Conservation (phyloP, 2,113 vertebrate genomes). For the Anguilla japonica region DNA sequence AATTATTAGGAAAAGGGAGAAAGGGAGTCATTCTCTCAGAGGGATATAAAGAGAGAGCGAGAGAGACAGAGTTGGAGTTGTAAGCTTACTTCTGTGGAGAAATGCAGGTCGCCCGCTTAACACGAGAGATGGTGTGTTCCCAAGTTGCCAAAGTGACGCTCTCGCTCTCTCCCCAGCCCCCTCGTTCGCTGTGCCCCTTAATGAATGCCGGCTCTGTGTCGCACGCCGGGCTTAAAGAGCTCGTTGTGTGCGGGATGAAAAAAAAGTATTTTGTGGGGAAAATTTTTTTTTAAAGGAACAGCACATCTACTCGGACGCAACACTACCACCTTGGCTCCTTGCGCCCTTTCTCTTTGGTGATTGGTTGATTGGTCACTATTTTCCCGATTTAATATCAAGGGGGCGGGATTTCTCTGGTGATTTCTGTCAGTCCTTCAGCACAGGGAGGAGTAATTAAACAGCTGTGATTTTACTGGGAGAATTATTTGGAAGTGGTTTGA, state of each 20-base stretch:
- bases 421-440: not conserved
- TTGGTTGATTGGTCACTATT: slow-evolving; percentile 48
- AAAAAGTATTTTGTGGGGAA: slow-evolving; percentile 43
- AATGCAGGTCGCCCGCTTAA: slow-evolving; percentile 16
- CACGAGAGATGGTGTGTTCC: slow-evolving; percentile 16
- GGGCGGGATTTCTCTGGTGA: slow-evolving; percentile 34
- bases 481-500: not conserved
- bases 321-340: not conserved
- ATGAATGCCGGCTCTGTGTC: slow-evolving; percentile 80
- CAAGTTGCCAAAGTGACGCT: slow-evolving; percentile 23
- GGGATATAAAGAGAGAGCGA: slow-evolving; percentile 9
- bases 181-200: slow-evolving; percentile 49
- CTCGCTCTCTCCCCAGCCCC: slow-evolving; percentile 16
- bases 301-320: slow-evolving; percentile 46
- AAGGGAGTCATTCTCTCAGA: not conserved
- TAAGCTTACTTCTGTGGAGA: slow-evolving; percentile 26
- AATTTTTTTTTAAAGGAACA: slow-evolving; percentile 75
- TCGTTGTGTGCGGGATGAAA: slow-evolving; percentile 70
- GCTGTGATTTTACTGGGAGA: not conserved
- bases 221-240: slow-evolving; percentile 70
- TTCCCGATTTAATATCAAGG: slow-evolving; percentile 37
- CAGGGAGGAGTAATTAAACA: not conserved
- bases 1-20: not conserved
- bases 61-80: not conserved
- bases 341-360: slow-evolving; percentile 36